These are phyloP conservation scores for Otolemur garnettii DNA, from an alignment of 2,113 vertebrate genomes.

Conservation along the genomic window DNA sequence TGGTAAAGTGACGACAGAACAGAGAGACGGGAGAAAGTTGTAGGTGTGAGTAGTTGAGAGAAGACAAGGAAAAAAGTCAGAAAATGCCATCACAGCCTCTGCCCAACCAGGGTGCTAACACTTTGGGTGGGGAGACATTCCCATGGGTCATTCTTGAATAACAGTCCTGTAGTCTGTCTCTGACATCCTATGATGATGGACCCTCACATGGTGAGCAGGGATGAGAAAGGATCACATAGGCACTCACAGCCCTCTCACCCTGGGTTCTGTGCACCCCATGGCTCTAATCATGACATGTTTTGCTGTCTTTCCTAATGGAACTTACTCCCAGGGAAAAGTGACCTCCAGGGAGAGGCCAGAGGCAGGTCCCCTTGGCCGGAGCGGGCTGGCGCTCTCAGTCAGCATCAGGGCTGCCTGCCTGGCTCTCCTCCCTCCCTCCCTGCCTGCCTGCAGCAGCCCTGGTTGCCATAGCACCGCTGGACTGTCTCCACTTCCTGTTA, in stretches of 20 bases:
- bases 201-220: background rate
- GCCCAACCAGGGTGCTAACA: background rate
- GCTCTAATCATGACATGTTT: background rate
- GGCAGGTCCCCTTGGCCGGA: background rate
- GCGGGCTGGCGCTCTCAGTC: background rate
- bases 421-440: background rate
- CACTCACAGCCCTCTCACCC: background rate
- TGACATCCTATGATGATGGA: background rate
- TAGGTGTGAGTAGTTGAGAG: background rate
- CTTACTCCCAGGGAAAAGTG: background rate
- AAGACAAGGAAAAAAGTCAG: background rate
- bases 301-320: background rate
- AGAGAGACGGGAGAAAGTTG: background rate
- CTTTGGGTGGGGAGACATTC: background rate
- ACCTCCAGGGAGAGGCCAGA: background rate
- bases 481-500: background rate
- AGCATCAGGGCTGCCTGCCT: background rate
- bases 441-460: background rate
- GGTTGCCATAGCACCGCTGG: conserved; percentile 56
- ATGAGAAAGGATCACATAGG: background rate
- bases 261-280: background rate
- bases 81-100: background rate
- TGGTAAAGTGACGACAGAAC: background rate
- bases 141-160: background rate
- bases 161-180: background rate